Base-by-base conservation (phyloP, 2,888 invertebrate species). In the Acanthosepion lycidas region DNA sequence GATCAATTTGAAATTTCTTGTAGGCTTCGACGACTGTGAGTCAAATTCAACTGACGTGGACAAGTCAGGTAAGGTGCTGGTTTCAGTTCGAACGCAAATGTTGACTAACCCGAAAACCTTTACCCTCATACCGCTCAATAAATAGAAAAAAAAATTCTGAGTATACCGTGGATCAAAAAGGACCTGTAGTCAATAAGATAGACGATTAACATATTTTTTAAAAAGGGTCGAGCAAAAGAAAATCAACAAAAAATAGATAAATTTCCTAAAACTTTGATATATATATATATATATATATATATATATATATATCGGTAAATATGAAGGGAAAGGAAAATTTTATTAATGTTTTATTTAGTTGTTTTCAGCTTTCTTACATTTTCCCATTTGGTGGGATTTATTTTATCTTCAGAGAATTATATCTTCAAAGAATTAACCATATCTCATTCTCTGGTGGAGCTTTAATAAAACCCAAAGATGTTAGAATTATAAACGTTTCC, bases 11-110 rank as follows among this genome's bases (percentile, higher is more conserved):
- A 53, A 53, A 53, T 93, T 51, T 93, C 49, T 93, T 93, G 33
- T 93, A 93, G 93, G 93, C 28, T n/a, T 93, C 93, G 93, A 93
- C 51, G 93, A 93, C 28, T 53, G 12, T 53, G 93, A 93, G 18
- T 93, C 93, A 26, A 93, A 49, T 28, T 93, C 93, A 9, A 93
- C 93, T 93, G 93, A 93, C 93, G n/a, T 93, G 51, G 93, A 93
- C 53, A 93, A 93, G 49, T 53, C 49, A 93, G 93, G 93, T 93
- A 93, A 93, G 93, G n/a, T n/a, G 49, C 48, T 48, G 92, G 92
- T 92, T 48, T 92, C 48, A 28, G 49, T 92, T 28, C 48, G 3
- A 49, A 92, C 28, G 42, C 48, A 92, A 26, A 49, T 18, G 26
- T 92, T 78, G 78, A 78, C n/a, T 78, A 78, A 78, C 59, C 20